A percentile compares a stretch with the other conserved stretches of the same genome.
Conservation (phyloP, 2,113 vertebrate species). For the Prionailurus viverrinus region DNA sequence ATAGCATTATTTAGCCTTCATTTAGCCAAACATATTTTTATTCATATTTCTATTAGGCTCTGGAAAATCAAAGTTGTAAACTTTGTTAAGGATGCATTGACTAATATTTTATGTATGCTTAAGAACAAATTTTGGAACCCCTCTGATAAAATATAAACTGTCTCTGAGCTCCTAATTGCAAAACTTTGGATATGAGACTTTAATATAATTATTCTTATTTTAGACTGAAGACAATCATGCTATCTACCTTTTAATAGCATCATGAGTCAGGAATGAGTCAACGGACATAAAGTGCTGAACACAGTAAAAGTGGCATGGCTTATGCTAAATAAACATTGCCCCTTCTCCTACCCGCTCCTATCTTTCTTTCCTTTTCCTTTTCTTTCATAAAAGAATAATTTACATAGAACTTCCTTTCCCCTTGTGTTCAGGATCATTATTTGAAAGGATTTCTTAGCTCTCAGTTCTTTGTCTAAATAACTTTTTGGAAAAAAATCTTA, state of each 20-base stretch:
- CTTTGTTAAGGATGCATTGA: neutral
- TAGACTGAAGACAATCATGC: neutral
- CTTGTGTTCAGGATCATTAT: neutral
- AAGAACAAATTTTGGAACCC: neutral
- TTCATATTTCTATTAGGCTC: neutral
- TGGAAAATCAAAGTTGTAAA: neutral
- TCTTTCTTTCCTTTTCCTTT: neutral
- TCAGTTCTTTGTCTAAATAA: neutral
- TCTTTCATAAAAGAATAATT: neutral
- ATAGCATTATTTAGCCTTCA: neutral
- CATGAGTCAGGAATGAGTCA: neutral
- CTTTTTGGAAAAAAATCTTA: neutral
- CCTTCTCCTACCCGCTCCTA: neutral
- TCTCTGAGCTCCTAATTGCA: neutral
- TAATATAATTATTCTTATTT: neutral
- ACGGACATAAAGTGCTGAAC: neutral
- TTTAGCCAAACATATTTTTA: neutral
- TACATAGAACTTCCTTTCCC: neutral
- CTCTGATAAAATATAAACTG: neutral
- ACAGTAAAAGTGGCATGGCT: neutral
- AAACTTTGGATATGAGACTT: neutral
- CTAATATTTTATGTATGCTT: neutral
- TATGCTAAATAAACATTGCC: neutral
- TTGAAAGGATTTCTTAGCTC: neutral
- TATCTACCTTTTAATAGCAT: neutral